Evolutionary conservation across 1,140 invertebrate genomes (phyloP).

Genomic region (Drosophila varians): DNA sequence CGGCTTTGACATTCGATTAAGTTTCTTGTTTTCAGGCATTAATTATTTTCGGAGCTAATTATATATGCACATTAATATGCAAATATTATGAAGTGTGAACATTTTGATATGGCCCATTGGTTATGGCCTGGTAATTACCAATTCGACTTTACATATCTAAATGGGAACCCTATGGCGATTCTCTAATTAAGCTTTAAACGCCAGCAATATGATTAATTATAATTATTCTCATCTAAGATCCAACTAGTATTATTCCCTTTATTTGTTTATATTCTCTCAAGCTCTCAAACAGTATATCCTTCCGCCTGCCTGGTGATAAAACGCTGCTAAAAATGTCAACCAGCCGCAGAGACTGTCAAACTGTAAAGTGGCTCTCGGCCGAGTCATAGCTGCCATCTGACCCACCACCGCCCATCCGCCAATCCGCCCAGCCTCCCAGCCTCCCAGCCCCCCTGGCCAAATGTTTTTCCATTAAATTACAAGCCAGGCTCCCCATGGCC

Average conservation of each 20-base stretch:
- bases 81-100: slow-evolving; percentile 76
- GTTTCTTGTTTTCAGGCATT: slow-evolving; percentile 50
- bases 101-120: slow-evolving; percentile 62
- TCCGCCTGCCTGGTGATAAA: slow-evolving; percentile 13
- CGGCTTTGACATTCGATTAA: slow-evolving; percentile 36
- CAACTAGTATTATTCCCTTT: not conserved
- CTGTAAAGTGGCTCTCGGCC: slow-evolving; percentile 50
- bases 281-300: slow-evolving; percentile 15
- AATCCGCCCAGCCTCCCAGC: too few relatives aligned
- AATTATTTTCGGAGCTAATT: slow-evolving; percentile 58
- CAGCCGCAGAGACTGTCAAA: slow-evolving; percentile 35
- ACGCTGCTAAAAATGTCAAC: slow-evolving; percentile 29
- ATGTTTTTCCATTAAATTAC: slow-evolving; percentile 78
- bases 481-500: slow-evolving; percentile 19
- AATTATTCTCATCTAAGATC: not conserved
- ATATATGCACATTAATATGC: slow-evolving; percentile 65
- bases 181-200: slow-evolving; percentile 5
- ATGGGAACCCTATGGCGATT: slow-evolving; percentile 8
- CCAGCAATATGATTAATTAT: not conserved
- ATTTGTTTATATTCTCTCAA: not conserved
- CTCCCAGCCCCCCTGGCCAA: slow-evolving; percentile 41
- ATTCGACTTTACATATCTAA: slow-evolving; percentile 23
- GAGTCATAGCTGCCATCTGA: slow-evolving; percentile 2
- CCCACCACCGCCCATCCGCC: slow-evolving; percentile 23
- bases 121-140: slow-evolving; percentile 28